Conservation (phyloP, 2,888 invertebrate species). For the Chrysolina haemoptera region DNA sequence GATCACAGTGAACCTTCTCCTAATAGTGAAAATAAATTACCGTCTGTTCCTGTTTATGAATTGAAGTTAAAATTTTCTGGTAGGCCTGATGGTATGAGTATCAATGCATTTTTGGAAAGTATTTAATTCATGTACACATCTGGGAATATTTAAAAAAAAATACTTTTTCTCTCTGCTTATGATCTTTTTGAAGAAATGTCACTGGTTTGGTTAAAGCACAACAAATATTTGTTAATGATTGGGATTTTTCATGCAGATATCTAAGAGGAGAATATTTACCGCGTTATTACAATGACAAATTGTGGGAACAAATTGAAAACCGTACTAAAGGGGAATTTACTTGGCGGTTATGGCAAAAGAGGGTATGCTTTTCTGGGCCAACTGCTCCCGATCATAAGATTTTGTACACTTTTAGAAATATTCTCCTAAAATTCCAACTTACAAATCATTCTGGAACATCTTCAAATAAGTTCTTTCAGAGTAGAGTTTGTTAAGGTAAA, state of each 20-base stretch:
- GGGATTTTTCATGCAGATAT: neutral
- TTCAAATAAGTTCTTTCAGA: no score
- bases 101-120: neutral
- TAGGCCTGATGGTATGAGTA: neutral
- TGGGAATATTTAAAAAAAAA: neutral
- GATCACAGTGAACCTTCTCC: no score
- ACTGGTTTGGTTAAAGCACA: neutral
- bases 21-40: no score
- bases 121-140: neutral
- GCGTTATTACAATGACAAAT: neutral
- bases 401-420: no score
- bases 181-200: neutral
- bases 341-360: no score
- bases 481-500: no score
- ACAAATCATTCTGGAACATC: no score
- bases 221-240: neutral
- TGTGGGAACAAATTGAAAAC: neutral
- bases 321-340: no score
- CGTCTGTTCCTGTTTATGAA: neutral
- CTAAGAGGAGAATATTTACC: neutral
- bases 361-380: no score
- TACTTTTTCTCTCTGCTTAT: constrained; percentile 31
- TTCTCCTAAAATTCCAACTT: no score
- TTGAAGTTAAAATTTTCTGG: neutral
- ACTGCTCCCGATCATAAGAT: no score